Evolutionary conservation across 2,113 vertebrate genomes (phyloP).

Genomic region (Micronisus gabar): DNA sequence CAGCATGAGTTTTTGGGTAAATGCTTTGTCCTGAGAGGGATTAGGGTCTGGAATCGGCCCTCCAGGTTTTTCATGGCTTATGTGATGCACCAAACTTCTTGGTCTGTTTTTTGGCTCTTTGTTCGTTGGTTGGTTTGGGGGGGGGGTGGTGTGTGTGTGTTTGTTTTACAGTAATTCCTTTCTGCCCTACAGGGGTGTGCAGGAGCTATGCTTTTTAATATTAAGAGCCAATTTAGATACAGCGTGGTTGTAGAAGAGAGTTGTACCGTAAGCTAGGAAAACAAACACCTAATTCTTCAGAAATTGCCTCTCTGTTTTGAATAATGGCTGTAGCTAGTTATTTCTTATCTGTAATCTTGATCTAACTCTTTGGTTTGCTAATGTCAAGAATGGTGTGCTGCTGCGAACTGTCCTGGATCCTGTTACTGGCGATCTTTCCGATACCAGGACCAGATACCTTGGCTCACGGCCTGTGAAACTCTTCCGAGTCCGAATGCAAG

Average conservation of each 20-base stretch:
- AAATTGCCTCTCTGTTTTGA: neutral
- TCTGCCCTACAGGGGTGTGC: neutral
- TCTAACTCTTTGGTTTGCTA: neutral
- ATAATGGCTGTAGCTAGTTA: neutral
- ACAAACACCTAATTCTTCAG: neutral
- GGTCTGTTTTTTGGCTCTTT: neutral
- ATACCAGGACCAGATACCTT: constrained; percentile 93
- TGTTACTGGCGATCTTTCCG: constrained; percentile 93
- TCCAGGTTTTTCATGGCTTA: neutral
- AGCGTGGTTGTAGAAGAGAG: neutral
- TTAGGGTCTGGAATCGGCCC: neutral
- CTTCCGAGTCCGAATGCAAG: constrained; percentile 96
- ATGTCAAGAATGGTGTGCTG: constrained; percentile 90
- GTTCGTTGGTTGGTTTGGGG: too few species aligned
- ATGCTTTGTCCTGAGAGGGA: neutral
- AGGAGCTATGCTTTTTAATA: neutral
- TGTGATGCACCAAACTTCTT: neutral
- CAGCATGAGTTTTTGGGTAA: neutral
- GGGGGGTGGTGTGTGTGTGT: neutral
- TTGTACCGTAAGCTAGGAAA: neutral
- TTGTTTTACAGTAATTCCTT: neutral
- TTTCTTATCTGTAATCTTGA: neutral
- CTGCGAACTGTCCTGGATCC: constrained; percentile 94
- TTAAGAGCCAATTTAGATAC: neutral
- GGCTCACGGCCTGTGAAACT: constrained; percentile 96